phyloP scores from a whole-genome alignment of 1,140 invertebrate species.

The Drosophila triauraria region DNA sequence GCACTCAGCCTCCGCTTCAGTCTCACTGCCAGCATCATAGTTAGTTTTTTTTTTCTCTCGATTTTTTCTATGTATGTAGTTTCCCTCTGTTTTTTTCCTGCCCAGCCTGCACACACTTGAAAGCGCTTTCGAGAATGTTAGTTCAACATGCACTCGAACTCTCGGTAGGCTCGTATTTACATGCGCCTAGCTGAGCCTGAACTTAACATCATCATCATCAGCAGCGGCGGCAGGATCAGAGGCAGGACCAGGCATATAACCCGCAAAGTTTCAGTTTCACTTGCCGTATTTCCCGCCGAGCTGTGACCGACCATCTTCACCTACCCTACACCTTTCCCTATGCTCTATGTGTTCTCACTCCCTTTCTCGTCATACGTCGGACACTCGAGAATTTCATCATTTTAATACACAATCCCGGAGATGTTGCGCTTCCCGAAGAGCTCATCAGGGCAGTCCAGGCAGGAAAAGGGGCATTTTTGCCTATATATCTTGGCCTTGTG shows the following conservation, averaged over 20 bases:
- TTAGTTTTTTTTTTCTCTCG: conserved; percentile 10
- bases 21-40: conserved; percentile 28
- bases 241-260: not conserved
- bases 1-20: conserved; percentile 24
- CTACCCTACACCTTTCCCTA: conserved; percentile 2
- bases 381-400: conserved; percentile 73
- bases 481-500: not conserved
- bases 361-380: conserved; percentile 24
- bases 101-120: conserved; percentile 72
- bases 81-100: conserved; percentile 38
- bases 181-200: conserved; percentile 54
- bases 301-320: conserved; percentile 20
- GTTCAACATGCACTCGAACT: conserved; percentile 80
- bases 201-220: conserved; percentile 49
- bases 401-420: conserved; percentile 48
- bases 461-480: not conserved
- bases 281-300: conserved; percentile 41
- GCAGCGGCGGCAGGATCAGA: conserved; percentile 11
- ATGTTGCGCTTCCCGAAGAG: conserved; percentile 37
- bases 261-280: conserved; percentile 52
- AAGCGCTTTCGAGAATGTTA: conserved; percentile 77
- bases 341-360: conserved; percentile 2
- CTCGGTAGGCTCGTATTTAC: conserved; percentile 64
- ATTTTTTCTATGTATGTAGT: conserved; percentile 44
- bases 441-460: conserved; percentile 7